Evolutionary conservation across 2,797 vertebrate genomes (phyloP).

Genomic region (Coccyzus lansbergi): DNA sequence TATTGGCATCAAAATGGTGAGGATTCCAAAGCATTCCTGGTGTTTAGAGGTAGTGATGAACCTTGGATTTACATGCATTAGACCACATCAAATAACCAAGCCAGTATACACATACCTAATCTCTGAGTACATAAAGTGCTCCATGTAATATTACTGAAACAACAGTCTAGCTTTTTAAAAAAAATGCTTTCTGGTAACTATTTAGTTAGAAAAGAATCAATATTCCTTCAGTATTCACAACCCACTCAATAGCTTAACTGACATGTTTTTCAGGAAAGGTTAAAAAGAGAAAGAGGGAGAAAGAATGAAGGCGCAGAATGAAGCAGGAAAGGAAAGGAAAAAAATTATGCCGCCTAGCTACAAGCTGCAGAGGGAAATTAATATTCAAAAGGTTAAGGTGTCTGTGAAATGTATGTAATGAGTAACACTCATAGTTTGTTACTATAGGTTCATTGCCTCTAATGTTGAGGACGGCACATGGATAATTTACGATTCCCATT

Average conservation of each 20-base stretch:
- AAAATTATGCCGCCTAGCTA: conserved; percentile 76
- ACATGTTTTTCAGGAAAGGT: conserved; percentile 46
- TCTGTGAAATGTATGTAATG: conserved; percentile 92
- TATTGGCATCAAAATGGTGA: not conserved
- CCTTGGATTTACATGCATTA: conserved; percentile 5
- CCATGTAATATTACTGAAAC: conserved; percentile 50
- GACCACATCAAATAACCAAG: conserved; percentile 24
- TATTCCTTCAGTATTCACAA: conserved; percentile 52
- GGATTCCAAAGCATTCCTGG: not conserved
- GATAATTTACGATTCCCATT: conserved; percentile 98
- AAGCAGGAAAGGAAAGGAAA: not conserved
- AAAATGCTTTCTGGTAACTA: conserved; percentile 15
- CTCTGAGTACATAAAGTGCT: not conserved
- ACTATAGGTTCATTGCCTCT: conserved; percentile 94
- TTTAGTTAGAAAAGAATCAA: conserved; percentile 61
- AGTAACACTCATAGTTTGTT: conserved; percentile 93
- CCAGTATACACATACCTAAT: not conserved
- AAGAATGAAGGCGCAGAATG: conserved; percentile 61
- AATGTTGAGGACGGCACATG: conserved; percentile 89
- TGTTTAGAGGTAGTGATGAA: not conserved
- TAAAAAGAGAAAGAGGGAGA: not conserved
- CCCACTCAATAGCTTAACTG: conserved; percentile 48
- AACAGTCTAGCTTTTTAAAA: not conserved
- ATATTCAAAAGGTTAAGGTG: conserved; percentile 96
- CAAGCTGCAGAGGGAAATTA: conserved; percentile 85